These are phyloP conservation scores for Gymnodraco acuticeps DNA, from an alignment of 2,797 vertebrate species.

Conservation along the genomic window DNA sequence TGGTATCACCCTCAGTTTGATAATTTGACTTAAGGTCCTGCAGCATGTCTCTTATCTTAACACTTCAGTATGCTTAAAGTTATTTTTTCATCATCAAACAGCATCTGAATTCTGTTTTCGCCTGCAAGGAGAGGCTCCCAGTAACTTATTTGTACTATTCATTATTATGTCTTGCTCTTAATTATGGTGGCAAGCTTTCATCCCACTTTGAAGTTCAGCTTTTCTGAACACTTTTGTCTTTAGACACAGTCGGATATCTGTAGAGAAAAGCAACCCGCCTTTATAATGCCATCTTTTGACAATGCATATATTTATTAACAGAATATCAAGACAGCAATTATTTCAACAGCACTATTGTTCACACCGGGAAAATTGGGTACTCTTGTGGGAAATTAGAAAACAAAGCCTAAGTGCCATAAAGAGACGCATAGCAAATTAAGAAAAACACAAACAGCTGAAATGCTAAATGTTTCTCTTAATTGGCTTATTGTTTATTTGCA, in stretches of 20 bases:
- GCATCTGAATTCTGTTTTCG: neutral
- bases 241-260: neutral
- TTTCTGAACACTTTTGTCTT: conserved; percentile 1
- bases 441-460: too few relatives aligned
- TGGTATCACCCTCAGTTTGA: neutral
- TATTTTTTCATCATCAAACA: neutral
- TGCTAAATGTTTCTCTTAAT: too few relatives aligned
- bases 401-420: neutral
- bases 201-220: neutral
- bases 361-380: neutral
- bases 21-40: neutral
- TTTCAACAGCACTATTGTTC: neutral
- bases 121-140: neutral
- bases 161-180: neutral
- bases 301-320: neutral
- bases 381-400: conserved; percentile 1
- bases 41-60: neutral
- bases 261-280: neutral
- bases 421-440: neutral
- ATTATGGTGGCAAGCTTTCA: neutral
- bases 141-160: too few relatives aligned
- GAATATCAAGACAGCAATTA: neutral
- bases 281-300: neutral
- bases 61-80: neutral
- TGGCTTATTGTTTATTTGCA: too few relatives aligned